Evolutionary conservation across 2,113 vertebrate genomes (phyloP).

Genomic region (Neomonachus schauinslandi): DNA sequence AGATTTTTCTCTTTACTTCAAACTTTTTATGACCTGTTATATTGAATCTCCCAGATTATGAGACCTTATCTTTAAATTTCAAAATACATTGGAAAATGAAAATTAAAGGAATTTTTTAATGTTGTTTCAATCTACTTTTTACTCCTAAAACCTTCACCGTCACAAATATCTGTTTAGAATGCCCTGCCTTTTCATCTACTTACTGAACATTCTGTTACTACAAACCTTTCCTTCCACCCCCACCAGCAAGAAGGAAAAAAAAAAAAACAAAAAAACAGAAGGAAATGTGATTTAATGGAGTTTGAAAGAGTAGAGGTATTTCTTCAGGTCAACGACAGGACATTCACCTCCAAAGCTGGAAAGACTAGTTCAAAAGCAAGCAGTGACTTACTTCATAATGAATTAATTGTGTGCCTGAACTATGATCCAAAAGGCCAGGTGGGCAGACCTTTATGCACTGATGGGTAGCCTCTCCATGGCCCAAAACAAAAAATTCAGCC

Average conservation of each 20-base stretch:
- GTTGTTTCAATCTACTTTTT: not conserved
- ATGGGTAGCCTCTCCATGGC: conserved; percentile 90
- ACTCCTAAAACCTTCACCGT: not conserved
- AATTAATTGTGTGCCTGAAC: conserved; percentile 93
- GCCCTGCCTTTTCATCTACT: not conserved
- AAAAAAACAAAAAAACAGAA: conserved; percentile 72
- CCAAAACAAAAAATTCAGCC: conserved; percentile 86
- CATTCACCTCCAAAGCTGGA: conserved; percentile 85
- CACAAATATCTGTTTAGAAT: not conserved
- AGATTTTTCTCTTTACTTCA: conserved; percentile 9
- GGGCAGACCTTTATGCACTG: conserved; percentile 89
- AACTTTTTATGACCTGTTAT: not conserved
- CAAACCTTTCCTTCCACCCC: not conserved
- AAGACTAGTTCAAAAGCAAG: conserved; percentile 87
- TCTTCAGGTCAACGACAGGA: conserved; percentile 90
- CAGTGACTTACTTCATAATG: conserved; percentile 89
- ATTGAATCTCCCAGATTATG: not conserved
- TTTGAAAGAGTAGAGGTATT: conserved; percentile 85
- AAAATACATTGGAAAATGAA: not conserved
- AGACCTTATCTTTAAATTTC: conserved; percentile 8
- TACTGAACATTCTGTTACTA: not conserved
- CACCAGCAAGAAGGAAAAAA: not conserved
- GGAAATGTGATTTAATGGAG: conserved; percentile 84
- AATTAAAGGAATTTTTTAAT: conserved; percentile 7
- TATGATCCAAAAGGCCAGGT: conserved; percentile 90